Conservation (phyloP, 2,797 vertebrate species). For the Hapalemur alaotrensis region DNA sequence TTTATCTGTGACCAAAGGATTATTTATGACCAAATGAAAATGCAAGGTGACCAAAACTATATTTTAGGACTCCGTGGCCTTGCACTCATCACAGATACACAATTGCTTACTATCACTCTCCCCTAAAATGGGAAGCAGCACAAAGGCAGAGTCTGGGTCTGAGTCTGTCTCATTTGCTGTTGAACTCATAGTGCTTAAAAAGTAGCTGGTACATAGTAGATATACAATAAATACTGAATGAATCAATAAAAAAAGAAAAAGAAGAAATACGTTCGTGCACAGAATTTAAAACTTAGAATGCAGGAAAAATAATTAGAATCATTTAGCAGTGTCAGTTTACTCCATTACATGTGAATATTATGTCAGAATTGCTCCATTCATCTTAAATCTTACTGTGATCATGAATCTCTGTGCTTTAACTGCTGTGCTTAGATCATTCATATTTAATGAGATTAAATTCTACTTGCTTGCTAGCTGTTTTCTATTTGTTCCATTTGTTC, state of each 20-base stretch:
- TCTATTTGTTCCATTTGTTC: neutral
- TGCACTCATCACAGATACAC: too few relatives aligned
- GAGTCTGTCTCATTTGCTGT: too few relatives aligned
- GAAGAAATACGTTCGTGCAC: neutral
- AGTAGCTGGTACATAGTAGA: too few relatives aligned
- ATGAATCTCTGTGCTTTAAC: neutral
- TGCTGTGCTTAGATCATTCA: neutral
- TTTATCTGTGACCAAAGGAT: neutral
- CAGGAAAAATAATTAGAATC: neutral
- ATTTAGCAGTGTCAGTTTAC: neutral
- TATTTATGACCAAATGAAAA: neutral
- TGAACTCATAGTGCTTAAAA: too few relatives aligned
- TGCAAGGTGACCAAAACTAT: neutral
- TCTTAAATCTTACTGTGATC: neutral
- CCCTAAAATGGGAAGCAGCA: too few relatives aligned
- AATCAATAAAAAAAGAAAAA: too few relatives aligned
- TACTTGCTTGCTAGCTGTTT: neutral
- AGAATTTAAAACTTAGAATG: neutral
- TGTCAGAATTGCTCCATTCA: neutral
- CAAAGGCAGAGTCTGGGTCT: too few relatives aligned
- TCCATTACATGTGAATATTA: neutral
- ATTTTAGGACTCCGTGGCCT: neutral
- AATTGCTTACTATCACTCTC: too few relatives aligned
- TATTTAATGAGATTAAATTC: neutral
- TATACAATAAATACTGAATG: too few relatives aligned